These are phyloP conservation scores for Cyphomyrus plagiostoma DNA, from an alignment of 2,113 vertebrate genomes.

Conservation along the genomic window DNA sequence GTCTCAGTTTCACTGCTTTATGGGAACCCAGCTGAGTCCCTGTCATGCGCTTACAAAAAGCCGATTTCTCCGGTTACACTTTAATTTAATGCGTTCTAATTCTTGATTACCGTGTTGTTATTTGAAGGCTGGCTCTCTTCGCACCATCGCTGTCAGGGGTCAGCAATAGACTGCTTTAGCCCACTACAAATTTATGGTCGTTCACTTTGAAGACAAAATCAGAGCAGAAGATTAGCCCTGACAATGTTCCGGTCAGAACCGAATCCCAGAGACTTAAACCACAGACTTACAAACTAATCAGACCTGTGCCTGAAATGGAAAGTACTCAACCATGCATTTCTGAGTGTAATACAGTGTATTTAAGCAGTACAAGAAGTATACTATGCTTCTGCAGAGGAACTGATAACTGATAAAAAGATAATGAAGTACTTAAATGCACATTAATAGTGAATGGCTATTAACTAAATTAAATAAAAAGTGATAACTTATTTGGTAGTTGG, in stretches of 20 bases:
- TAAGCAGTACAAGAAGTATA: neutral
- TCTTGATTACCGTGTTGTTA: conserved; percentile 8
- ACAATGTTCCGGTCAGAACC: conserved; percentile 20
- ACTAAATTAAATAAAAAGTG: neutral
- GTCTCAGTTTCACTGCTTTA: conserved; percentile 16
- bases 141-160: conserved; percentile 45
- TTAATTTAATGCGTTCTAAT: conserved; percentile 23
- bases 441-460: neutral
- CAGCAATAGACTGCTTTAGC: conserved; percentile 30
- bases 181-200: conserved; percentile 28
- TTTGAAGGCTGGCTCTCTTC: conserved; percentile 33
- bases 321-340: neutral
- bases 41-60: conserved; percentile 3
- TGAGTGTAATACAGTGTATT: neutral
- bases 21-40: conserved; percentile 12
- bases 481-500: neutral
- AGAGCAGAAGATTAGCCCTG: conserved; percentile 16
- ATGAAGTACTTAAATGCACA: neutral
- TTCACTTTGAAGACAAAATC: conserved; percentile 31
- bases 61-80: conserved; percentile 29
- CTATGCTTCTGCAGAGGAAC: neutral
- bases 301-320: neutral
- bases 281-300: neutral
- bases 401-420: neutral
- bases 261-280: neutral